phyloP scores from a whole-genome alignment of 2,113 vertebrate genomes.

The Nesoenas mayeri region DNA sequence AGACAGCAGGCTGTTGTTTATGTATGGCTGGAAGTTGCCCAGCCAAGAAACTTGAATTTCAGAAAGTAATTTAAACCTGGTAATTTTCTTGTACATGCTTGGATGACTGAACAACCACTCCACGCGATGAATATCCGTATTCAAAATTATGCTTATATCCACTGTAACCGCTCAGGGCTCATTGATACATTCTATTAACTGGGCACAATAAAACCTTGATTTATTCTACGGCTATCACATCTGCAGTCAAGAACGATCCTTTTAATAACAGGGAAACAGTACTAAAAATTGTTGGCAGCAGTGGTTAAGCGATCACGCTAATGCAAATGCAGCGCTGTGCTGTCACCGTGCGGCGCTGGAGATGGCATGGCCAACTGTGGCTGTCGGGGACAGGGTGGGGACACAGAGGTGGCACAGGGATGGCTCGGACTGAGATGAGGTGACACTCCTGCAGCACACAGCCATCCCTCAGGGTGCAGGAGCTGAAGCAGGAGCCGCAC shows the following conservation, averaged over 20 bases:
- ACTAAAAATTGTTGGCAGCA: not conserved
- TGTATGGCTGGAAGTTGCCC: not conserved
- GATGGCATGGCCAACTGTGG: no score
- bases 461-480: rapidly evolving
- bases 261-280: not conserved
- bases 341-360: rapidly evolving
- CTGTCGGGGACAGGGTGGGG: no score
- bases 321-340: rapidly evolving
- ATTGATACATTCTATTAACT: not conserved
- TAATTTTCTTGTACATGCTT: not conserved
- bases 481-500: no score
- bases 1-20: not conserved
- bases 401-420: not conserved
- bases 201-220: not conserved
- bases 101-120: not conserved
- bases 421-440: rapidly evolving
- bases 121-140: not conserved
- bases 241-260: not conserved
- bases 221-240: not conserved
- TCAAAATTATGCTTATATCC: not conserved
- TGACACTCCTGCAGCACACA: rapidly evolving
- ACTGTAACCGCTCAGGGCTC: not conserved
- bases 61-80: conserved; percentile 3
- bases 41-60: not conserved
- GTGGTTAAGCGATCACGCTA: rapidly evolving